Evolutionary conservation across 1,140 invertebrate species (phyloP).

Genomic region (Cecropterus lyciades): DNA sequence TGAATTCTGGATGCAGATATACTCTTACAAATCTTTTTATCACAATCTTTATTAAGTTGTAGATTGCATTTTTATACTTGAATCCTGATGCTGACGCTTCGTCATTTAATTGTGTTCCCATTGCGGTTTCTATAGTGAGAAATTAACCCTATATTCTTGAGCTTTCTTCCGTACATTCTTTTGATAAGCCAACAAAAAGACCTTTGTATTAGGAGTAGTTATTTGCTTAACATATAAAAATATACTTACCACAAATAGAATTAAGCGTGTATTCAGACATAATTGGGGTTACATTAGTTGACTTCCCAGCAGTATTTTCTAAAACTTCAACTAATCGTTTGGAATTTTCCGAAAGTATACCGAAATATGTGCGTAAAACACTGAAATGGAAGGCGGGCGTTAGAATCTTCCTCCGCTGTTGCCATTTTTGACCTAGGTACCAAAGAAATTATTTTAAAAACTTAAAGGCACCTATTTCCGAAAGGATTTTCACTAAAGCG

Average conservation of each 20-base stretch:
- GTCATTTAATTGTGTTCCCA: too few relatives aligned
- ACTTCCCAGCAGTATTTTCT: conserved; percentile 38
- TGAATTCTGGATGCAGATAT: conserved; percentile 20
- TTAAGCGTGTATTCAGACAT: conserved; percentile 46
- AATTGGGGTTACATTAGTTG: conserved; percentile 32
- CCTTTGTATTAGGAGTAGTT: too few relatives aligned
- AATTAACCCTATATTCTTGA: too few relatives aligned
- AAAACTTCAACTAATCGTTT: conserved; percentile 47
- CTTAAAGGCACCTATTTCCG: too few relatives aligned
- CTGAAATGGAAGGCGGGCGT: conserved; percentile 50
- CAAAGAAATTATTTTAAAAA: not conserved
- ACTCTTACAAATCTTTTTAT: conserved; percentile 16
- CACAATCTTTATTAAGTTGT: not conserved
- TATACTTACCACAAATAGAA: conserved; percentile 53
- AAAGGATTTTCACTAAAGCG: too few relatives aligned
- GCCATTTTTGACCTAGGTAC: conserved; percentile 44
- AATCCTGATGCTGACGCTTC: too few relatives aligned
- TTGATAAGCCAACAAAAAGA: too few relatives aligned
- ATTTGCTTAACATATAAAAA: not conserved
- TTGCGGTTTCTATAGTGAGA: too few relatives aligned
- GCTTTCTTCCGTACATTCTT: too few relatives aligned
- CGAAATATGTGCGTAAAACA: conserved; percentile 89
- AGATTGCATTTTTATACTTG: conserved; percentile 21
- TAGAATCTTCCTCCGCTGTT: conserved; percentile 45
- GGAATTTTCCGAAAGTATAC: conserved; percentile 52